Base-by-base conservation (phyloP, 2,888 invertebrate species). In the Oxytorus armatus region DNA sequence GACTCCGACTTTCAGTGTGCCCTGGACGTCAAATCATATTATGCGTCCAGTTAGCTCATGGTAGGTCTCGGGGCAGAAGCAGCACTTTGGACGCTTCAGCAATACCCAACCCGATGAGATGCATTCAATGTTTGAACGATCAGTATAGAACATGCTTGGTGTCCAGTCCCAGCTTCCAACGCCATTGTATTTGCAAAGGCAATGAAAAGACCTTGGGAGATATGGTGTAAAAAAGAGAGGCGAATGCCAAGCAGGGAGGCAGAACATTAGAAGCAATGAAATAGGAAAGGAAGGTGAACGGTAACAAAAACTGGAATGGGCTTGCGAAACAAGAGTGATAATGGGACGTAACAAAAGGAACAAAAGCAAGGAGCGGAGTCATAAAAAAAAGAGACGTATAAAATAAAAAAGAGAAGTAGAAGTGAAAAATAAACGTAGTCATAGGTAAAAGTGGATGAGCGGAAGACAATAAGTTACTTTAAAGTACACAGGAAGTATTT, bases 171-270 rank as follows among this genome's bases (percentile, higher is more conserved):
- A 53, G 44, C 39, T 21, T 18, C 29, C 42, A 42, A 42, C 29
- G 23, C 69, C 42, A 72, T 83, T 61, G 80, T 83, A 84, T 83
- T 88, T 84, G 80, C 84, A 74, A 82, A 72, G 84, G 84, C 85
- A 87, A 86, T 87, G 86, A 87, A 86, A 85, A 85, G 29, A 83
- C 82, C 83, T 76, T 82, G 81, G 81, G 66, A 81, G 83, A 85
- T 85, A 86, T 83, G 83, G 84, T 81, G 85, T 76, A 84, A 81
- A 82, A 84, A 82, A 82, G 83, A 83, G 21, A 39, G n/a, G n/a
- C 4, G 44, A 57, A 47, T 16, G 33, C 21, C 57, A 25, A 70
- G 59, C 47, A 10, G 42, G 57, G 42, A 25, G 18, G 49, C 23
- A 3, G 14, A 7, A 33, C 44, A 57, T 5, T 10, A 33, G 33